A percentile compares a stretch with the other conserved stretches of the same genome.
These are phyloP conservation scores for Chascanopsetta lugubris DNA, from an alignment of 2,113 vertebrate species.

Conservation along the genomic window DNA sequence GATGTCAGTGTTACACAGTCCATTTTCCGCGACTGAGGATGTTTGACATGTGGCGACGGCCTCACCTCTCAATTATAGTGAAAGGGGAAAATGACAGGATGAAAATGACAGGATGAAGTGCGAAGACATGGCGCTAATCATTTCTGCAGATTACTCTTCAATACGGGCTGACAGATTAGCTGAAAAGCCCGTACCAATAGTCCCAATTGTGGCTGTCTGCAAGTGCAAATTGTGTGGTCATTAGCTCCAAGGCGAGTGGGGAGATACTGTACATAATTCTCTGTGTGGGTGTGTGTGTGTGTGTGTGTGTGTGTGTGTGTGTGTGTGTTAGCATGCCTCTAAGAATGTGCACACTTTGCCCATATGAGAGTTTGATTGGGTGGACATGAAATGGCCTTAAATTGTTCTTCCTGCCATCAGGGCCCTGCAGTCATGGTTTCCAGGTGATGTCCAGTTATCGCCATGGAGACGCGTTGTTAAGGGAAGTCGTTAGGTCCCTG, in stretches of 20 bases:
- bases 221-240: conserved; percentile 53
- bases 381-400: conserved; percentile 64
- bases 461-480: conserved; percentile 88
- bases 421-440: conserved; percentile 84
- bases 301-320: conserved; percentile 21
- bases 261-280: background rate
- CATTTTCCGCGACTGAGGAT: conserved; percentile 10
- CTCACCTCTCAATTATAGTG: conserved; percentile 62
- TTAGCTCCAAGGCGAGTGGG: conserved; percentile 38
- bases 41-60: conserved; percentile 69
- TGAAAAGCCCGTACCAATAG: conserved; percentile 49
- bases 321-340: background rate
- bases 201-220: conserved; percentile 64
- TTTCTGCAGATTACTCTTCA: conserved; percentile 58
- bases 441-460: conserved; percentile 86
- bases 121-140: conserved; percentile 41
- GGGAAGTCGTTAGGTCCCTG: conserved; percentile 80
- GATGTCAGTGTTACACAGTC: conserved; percentile 5
- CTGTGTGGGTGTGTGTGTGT: conserved; percentile 26
- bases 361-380: conserved; percentile 38
- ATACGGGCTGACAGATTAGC: conserved; percentile 54
- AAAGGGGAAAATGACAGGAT: conserved; percentile 50
- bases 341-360: conserved; percentile 27
- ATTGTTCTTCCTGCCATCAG: conserved; percentile 57
- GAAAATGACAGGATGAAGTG: conserved; percentile 41